phyloP scores from a whole-genome alignment of 1,140 invertebrate genomes.

The Chironomus tepperi region DNA sequence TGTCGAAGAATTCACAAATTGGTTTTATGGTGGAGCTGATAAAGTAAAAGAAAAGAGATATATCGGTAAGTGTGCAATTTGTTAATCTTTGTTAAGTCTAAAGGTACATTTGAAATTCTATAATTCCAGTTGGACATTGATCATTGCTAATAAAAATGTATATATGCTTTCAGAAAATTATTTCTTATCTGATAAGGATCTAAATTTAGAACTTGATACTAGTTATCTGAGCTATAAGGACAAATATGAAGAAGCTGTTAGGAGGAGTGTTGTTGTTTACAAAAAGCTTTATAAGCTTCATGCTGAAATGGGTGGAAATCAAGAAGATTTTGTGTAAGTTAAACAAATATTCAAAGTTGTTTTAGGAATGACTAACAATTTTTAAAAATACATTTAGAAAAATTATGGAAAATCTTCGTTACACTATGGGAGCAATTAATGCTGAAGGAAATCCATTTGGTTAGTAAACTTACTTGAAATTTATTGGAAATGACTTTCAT shows the following conservation, averaged over 20 bases:
- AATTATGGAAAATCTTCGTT: neutral
- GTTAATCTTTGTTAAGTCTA: neutral
- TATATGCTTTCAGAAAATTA: constrained; percentile 52
- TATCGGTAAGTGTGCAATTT: constrained; percentile 29
- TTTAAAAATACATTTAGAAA: neutral
- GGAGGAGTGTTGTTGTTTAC: constrained; percentile 61
- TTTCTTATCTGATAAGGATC: constrained; percentile 59
- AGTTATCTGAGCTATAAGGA: constrained; percentile 78
- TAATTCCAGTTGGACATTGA: neutral
- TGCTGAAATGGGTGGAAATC: neutral
- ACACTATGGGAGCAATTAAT: neutral
- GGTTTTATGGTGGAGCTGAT: constrained; percentile 64
- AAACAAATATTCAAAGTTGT: neutral
- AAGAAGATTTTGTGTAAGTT: neutral
- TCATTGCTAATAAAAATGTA: neutral
- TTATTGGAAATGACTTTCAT: neutral
- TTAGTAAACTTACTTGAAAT: neutral
- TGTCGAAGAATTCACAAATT: constrained; percentile 61
- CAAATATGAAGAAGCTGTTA: constrained; percentile 67
- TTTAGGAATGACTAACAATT: neutral
- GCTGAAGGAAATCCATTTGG: neutral
- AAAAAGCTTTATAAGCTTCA: constrained; percentile 54
- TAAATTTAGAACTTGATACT: constrained; percentile 47
- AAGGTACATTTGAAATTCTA: neutral
- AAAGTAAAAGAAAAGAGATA: constrained; percentile 51